Percentiles rank a stretch among this genome's conserved stretches.
phyloP scores from a whole-genome alignment of 2,797 vertebrate genomes.

The Thalassophryne amazonica region DNA sequence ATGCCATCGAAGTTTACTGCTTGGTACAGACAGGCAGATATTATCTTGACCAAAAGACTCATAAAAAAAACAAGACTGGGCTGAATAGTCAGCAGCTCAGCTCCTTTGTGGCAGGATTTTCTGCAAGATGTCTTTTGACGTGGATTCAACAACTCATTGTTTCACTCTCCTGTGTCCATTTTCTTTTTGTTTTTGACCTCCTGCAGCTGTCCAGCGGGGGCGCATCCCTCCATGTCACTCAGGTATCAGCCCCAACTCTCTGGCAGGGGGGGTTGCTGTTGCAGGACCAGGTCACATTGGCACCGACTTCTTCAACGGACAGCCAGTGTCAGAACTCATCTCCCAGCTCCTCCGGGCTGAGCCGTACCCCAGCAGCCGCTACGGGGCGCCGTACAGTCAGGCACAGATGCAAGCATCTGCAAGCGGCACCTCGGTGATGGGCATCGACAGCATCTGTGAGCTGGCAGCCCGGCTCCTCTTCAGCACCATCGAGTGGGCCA shows the following conservation, averaged over 20 bases:
- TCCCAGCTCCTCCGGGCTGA: slow-evolving; percentile 92
- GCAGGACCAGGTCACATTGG: slow-evolving; percentile 59
- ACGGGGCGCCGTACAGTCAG: slow-evolving; percentile 80
- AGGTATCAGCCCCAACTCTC: slow-evolving; percentile 83
- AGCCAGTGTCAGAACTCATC: slow-evolving; percentile 91
- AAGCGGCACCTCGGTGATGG: slow-evolving; percentile 84
- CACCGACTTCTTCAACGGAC: slow-evolving; percentile 88
- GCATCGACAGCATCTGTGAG: slow-evolving; percentile 98
- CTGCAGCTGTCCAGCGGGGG: slow-evolving; percentile 87
- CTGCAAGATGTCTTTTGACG: too few species aligned
- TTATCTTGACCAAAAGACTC: too few species aligned
- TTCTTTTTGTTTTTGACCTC: not conserved
- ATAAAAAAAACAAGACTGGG: too few species aligned
- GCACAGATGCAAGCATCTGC: slow-evolving; percentile 65
- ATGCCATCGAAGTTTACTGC: too few species aligned
- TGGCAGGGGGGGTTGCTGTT: slow-evolving; percentile 62
- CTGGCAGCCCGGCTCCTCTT: slow-evolving; percentile 94
- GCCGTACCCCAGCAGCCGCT: slow-evolving; percentile 90
- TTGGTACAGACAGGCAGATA: too few species aligned
- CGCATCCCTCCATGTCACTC: slow-evolving; percentile 86
- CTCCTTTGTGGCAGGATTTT: not conserved
- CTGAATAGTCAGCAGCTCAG: too few species aligned
- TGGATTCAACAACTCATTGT: not conserved
- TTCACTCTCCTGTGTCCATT: not conserved
- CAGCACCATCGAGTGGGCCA: slow-evolving; percentile 95